phyloP scores from a whole-genome alignment of 2,888 invertebrate species.

The Drosophila histrio region DNA sequence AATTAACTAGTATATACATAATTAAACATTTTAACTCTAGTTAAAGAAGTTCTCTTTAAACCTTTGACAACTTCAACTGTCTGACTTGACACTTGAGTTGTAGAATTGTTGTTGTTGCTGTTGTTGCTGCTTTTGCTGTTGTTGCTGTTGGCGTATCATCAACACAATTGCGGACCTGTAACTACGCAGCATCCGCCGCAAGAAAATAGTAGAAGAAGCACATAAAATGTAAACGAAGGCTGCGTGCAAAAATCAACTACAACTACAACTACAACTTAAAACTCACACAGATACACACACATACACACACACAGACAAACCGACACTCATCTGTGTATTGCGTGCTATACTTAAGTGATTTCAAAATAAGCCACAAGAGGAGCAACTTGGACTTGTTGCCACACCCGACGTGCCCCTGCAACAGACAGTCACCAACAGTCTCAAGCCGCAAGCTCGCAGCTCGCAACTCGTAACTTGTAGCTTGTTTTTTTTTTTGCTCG shows the following conservation, averaged over 20 bases:
- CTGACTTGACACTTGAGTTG: neutral
- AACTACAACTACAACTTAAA: conserved; percentile 3
- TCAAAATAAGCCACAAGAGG: conserved; percentile 55
- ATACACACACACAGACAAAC: neutral
- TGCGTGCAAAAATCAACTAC: conserved; percentile 52
- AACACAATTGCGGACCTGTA: conserved; percentile 58
- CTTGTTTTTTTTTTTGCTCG: conserved; percentile 64
- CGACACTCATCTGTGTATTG: conserved; percentile 23
- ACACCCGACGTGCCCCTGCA: conserved; percentile 16
- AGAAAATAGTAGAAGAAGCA: conserved; percentile 19
- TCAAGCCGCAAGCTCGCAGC: neutral
- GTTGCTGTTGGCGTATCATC: conserved; percentile 1
- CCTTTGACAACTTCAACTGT: neutral
- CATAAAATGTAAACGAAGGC: conserved; percentile 40
- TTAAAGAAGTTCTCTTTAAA: neutral
- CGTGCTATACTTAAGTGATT: conserved; percentile 53
- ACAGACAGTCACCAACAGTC: conserved; percentile 1
- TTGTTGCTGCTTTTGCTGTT: neutral
- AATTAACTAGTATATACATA: neutral
- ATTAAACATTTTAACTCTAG: neutral
- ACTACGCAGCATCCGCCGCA: conserved; percentile 69
- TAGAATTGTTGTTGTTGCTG: neutral
- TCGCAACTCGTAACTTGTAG: conserved; percentile 16
- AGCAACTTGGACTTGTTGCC: conserved; percentile 22
- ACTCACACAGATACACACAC: neutral